These are phyloP conservation scores for Saccostrea cuccullata DNA, from an alignment of 1,140 invertebrate species.

Conservation along the genomic window DNA sequence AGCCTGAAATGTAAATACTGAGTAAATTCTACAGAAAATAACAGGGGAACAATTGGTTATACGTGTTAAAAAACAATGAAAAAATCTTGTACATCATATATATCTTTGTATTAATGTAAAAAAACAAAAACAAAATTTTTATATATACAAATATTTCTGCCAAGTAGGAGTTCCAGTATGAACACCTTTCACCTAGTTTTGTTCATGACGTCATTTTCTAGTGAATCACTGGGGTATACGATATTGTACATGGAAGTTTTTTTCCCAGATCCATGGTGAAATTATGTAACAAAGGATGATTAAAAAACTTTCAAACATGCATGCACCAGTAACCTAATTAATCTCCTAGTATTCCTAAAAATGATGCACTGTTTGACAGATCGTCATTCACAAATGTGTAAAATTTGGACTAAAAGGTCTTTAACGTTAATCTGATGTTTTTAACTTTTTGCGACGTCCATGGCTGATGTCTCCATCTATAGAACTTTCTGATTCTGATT, in stretches of 20 bases:
- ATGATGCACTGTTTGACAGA: conserved; percentile 29
- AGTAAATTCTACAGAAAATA: conserved; percentile 5
- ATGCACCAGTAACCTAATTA: conserved; percentile 12
- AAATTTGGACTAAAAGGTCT: background rate
- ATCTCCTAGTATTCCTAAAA: background rate
- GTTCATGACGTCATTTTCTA: background rate
- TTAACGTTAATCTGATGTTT: conserved; percentile 43
- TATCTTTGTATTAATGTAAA: conserved; percentile 19
- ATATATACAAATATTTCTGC: background rate
- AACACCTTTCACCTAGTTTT: background rate
- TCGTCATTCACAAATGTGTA: conserved; percentile 4
- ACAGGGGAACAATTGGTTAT: conserved; percentile 3
- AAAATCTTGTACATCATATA: conserved; percentile 12
- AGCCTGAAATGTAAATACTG: background rate
- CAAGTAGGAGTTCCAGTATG: background rate
- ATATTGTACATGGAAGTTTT: background rate
- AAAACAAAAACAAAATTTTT: conserved; percentile 9
- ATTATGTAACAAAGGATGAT: conserved; percentile 9
- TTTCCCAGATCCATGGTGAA: conserved; percentile 16
- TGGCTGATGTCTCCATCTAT: conserved; percentile 49
- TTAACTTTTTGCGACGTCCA: conserved; percentile 56
- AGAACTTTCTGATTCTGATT: conserved; percentile 57
- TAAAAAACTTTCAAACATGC: conserved; percentile 5
- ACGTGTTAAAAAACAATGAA: conserved; percentile 16
- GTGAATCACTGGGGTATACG: background rate